Conservation (phyloP, 2,113 vertebrate species). For the Monopterus albus region DNA sequence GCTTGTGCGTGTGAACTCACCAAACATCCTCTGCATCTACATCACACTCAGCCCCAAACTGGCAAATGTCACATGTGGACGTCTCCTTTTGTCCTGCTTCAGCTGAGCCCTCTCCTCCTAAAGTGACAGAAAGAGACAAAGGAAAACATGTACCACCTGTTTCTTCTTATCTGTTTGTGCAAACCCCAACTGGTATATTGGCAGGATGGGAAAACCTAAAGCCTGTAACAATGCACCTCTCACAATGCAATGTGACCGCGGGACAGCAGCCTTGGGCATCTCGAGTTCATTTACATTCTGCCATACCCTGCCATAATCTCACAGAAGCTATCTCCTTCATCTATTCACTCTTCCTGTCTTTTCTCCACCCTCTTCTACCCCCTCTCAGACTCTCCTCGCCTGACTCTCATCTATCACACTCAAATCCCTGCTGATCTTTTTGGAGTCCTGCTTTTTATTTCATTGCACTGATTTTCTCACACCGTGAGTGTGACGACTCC, state of each 20-base stretch:
- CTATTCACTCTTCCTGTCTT: constrained; percentile 22
- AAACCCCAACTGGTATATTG: background rate
- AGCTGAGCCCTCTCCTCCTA: constrained; percentile 96
- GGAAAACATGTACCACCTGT: background rate
- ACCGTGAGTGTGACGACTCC: constrained; percentile 49
- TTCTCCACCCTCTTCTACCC: background rate
- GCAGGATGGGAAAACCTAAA: background rate
- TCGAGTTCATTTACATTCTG: constrained; percentile 50
- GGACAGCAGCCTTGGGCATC: constrained; percentile 20
- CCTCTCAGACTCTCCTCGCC: constrained; percentile 35
- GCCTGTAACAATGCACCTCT: background rate
- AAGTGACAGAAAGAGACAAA: constrained; percentile 43
- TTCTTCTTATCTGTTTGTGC: background rate
- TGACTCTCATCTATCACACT: constrained; percentile 66
- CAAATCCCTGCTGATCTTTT: constrained; percentile 80
- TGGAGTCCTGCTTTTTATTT: constrained; percentile 79
- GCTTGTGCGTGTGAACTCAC: constrained; percentile 77
- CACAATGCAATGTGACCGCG: constrained; percentile 18
- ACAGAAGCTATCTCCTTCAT: constrained; percentile 43
- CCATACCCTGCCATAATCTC: constrained; percentile 41
- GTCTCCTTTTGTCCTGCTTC: constrained; percentile 97
- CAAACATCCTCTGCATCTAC: constrained; percentile 99
- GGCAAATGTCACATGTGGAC: constrained; percentile 98
- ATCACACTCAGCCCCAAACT: constrained; percentile 98
- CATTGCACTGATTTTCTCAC: constrained; percentile 68